These are phyloP conservation scores for Spinus pinus DNA, from an alignment of 2,797 vertebrate genomes.

Conservation along the genomic window DNA sequence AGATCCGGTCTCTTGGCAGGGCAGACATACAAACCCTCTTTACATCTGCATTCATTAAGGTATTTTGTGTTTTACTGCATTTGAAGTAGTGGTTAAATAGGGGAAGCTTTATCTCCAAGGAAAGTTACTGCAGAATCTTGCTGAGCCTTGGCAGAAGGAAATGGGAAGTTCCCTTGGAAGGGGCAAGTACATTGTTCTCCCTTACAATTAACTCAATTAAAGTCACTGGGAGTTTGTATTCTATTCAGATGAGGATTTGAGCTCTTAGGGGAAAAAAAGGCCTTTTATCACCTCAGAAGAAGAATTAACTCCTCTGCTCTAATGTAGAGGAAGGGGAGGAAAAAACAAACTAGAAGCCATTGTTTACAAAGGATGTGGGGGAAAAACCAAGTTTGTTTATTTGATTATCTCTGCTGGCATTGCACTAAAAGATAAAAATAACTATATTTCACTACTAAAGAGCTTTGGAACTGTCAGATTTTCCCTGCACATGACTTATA, in stretches of 20 bases:
- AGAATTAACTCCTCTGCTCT: neutral
- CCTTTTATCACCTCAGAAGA: conserved; percentile 24
- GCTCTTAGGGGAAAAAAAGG: neutral
- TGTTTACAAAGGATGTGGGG: conserved; percentile 12
- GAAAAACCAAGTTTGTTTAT: conserved; percentile 2
- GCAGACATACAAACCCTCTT: neutral
- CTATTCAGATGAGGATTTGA: conserved; percentile 56
- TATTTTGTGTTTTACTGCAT: neutral
- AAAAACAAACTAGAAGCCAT: neutral
- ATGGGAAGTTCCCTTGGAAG: conserved; percentile 19
- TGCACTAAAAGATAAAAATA: neutral
- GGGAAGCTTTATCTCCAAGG: conserved; percentile 11
- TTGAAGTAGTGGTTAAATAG: neutral
- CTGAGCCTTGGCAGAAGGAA: conserved; percentile 14
- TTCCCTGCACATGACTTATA: neutral
- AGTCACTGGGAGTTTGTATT: conserved; percentile 2
- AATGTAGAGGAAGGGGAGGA: neutral
- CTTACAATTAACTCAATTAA: conserved; percentile 24
- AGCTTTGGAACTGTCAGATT: neutral
- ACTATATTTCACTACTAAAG: neutral
- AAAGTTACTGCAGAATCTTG: conserved; percentile 7
- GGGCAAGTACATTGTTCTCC: conserved; percentile 37
- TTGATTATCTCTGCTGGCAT: neutral
- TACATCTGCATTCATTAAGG: conserved; percentile 62
- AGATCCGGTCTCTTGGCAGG: conserved; percentile 55